phyloP scores from a whole-genome alignment of 2,888 invertebrate genomes.

The Tiliacea citrago region DNA sequence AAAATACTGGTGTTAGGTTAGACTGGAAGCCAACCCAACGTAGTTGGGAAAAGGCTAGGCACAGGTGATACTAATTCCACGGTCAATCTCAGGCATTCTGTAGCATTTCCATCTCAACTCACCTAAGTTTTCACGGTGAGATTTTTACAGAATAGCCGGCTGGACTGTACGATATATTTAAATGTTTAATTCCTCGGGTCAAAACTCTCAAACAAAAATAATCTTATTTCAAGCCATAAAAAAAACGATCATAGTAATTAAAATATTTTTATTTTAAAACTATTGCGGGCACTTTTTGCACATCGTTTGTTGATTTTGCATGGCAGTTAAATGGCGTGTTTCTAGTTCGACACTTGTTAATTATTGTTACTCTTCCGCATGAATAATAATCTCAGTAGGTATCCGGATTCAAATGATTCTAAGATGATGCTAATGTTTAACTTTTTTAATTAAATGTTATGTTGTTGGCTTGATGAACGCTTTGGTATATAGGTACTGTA shows the following conservation, averaged over 20 bases:
- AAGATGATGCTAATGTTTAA: not conserved
- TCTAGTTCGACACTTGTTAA: not conserved
- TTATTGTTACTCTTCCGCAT: not conserved
- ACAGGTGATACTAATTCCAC: too few species aligned
- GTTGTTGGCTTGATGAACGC: not conserved
- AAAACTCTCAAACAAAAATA: constrained; percentile 4
- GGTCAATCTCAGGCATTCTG: too few species aligned
- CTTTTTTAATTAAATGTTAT: not conserved
- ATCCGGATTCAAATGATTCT: not conserved
- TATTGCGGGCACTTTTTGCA: constrained; percentile 20
- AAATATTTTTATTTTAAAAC: not conserved
- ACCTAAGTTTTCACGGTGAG: not conserved
- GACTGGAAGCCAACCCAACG: too few species aligned
- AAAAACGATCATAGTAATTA: not conserved
- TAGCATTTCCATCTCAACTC: too few species aligned
- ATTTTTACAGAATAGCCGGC: not conserved
- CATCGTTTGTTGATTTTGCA: constrained; percentile 22
- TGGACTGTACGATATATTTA: not conserved
- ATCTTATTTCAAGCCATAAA: not conserved
- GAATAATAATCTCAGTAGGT: not conserved
- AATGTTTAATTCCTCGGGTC: not conserved
- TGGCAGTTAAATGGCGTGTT: constrained; percentile 13
- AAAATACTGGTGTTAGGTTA: too few species aligned
- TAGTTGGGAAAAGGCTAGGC: too few species aligned
- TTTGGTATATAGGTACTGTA: not conserved